phyloP scores from a whole-genome alignment of 2,113 vertebrate species.

The Gambusia affinis region DNA sequence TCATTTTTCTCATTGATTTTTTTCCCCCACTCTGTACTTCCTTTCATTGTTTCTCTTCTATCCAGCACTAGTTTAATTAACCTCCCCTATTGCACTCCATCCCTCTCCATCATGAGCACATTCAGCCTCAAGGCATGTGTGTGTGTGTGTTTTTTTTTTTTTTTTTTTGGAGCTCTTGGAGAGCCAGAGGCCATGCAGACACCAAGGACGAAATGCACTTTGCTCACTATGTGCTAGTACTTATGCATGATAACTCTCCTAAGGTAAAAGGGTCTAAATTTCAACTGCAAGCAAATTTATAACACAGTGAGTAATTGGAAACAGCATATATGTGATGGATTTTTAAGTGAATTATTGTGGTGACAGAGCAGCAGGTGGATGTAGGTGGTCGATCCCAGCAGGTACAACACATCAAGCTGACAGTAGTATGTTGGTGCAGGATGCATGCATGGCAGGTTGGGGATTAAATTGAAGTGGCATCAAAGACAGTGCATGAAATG shows the following conservation, averaged over 20 bases:
- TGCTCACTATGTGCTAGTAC: constrained; percentile 1
- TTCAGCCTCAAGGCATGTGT: constrained; percentile 49
- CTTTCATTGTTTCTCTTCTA: constrained; percentile 31
- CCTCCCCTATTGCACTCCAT: constrained; percentile 13
- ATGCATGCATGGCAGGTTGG: constrained; percentile 18
- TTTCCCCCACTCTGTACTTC: constrained; percentile 27
- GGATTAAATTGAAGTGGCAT: constrained; percentile 25
- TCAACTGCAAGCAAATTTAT: not conserved
- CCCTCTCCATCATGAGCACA: constrained; percentile 43
- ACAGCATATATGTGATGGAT: not conserved
- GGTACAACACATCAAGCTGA: constrained; percentile 8
- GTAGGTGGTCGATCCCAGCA: constrained; percentile 7
- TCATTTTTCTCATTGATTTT: constrained; percentile 58
- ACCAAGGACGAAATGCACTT: constrained; percentile 40
- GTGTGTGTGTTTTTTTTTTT: constrained; percentile 20
- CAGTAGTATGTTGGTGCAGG: constrained; percentile 16
- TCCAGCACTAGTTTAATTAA: constrained; percentile 47
- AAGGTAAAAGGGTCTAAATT: constrained; percentile 19
- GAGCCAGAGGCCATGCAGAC: constrained; percentile 55
- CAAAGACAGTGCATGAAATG: constrained; percentile 19
- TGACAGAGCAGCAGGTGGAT: constrained; percentile 10
- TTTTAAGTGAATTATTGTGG: constrained; percentile 9
- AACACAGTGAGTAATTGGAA: constrained; percentile 2
- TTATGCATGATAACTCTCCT: constrained; percentile 27
- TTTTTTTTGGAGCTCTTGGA: constrained; percentile 43